These are phyloP conservation scores for Drosophila rubida DNA, from an alignment of 2,888 invertebrate genomes.

Conservation along the genomic window DNA sequence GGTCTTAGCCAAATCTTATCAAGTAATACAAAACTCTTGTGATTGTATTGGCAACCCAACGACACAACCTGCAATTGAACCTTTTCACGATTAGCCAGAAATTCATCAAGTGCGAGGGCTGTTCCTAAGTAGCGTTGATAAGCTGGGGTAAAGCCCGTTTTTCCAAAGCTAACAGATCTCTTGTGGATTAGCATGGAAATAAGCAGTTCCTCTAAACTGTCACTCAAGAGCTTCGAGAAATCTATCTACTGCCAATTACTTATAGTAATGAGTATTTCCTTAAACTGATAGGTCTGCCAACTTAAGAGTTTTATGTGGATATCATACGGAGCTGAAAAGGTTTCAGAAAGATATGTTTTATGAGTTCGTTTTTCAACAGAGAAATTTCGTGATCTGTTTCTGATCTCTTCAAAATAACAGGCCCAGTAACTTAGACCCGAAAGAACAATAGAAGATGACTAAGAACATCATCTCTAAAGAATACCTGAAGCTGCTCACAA, in stretches of 20 bases:
- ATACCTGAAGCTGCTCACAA: no score
- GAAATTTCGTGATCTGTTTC: no score
- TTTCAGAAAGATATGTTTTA: no score
- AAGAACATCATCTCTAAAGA: no score
- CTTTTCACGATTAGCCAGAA: conserved; percentile 26
- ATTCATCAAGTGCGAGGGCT: conserved; percentile 15
- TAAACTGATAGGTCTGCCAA: no score
- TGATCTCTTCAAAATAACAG: no score
- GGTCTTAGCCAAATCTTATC: conserved; percentile 58
- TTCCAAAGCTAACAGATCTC: not conserved
- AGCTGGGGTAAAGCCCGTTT: not conserved
- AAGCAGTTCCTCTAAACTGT: not conserved
- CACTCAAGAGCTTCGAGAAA: not conserved
- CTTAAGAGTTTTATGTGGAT: no score
- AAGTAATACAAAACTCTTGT: conserved; percentile 15
- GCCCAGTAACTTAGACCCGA: no score
- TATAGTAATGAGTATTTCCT: no score
- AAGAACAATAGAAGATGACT: no score
- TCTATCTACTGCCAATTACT: not conserved
- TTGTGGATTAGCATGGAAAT: not conserved
- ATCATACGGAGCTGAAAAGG: no score
- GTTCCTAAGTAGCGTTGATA: conserved; percentile 11
- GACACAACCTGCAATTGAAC: conserved; percentile 13
- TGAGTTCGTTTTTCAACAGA: no score
- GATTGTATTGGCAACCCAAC: conserved; percentile 28